Evolutionary conservation across 2,113 vertebrate species (phyloP).

Genomic region (Alethe diademata): DNA sequence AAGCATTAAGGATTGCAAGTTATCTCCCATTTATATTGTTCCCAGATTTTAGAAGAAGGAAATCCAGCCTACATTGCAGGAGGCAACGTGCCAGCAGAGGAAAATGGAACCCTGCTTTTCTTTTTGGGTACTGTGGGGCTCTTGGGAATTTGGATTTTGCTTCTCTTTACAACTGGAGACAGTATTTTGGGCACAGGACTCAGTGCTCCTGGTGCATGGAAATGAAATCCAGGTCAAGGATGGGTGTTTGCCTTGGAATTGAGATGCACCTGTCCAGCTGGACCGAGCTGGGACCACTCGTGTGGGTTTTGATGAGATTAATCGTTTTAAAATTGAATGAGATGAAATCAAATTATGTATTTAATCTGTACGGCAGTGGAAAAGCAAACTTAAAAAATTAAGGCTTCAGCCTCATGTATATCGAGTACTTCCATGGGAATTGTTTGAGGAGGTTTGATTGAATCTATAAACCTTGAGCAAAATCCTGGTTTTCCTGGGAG

Average conservation of each 20-base stretch:
- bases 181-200: background rate
- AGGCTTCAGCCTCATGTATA: conserved; percentile 38
- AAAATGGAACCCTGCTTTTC: background rate
- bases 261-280: background rate
- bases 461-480: conserved; percentile 65
- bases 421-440: conserved; percentile 38
- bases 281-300: background rate
- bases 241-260: background rate
- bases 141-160: background rate
- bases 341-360: conserved; percentile 30
- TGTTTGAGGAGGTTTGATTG: conserved; percentile 35
- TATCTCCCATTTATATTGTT: conserved; percentile 34
- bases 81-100: background rate
- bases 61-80: background rate
- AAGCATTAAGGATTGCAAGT: conserved; percentile 52
- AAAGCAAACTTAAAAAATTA: conserved; percentile 55
- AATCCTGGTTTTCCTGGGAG: conserved; percentile 4
- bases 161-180: background rate
- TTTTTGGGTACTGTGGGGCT: background rate
- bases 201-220: fast-evolving
- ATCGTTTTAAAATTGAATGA: conserved; percentile 2
- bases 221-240: background rate
- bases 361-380: conserved; percentile 40
- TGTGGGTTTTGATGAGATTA: background rate
- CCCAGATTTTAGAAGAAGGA: conserved; percentile 6